Evolutionary conservation across 2,113 vertebrate species (phyloP).

Genomic region (Gambusia holbrooki): DNA sequence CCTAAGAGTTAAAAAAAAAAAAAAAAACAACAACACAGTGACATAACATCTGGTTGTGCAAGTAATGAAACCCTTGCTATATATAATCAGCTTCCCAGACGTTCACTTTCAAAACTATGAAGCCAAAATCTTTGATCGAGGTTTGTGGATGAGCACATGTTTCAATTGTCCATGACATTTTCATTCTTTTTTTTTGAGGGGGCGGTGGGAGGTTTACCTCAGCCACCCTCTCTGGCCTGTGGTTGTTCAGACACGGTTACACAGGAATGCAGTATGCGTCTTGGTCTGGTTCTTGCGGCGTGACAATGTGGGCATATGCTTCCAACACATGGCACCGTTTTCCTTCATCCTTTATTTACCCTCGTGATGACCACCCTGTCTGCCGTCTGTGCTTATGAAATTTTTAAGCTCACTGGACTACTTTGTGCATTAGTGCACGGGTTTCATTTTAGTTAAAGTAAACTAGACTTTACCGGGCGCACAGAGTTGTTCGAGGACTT

Average conservation of each 20-base stretch:
- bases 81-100: background rate
- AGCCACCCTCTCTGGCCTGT: background rate
- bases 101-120: background rate
- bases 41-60: background rate
- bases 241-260: constrained; percentile 21
- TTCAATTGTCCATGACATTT: constrained; percentile 7
- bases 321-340: constrained; percentile 46
- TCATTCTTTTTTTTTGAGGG: background rate
- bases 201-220: too few relatives aligned
- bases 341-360: constrained; percentile 48
- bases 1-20: too few relatives aligned
- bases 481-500: background rate
- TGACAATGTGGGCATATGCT: constrained; percentile 36
- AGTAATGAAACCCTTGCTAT: background rate
- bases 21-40: background rate
- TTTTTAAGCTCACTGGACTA: constrained; percentile 17
- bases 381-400: constrained; percentile 29
- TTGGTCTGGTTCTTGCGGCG: constrained; percentile 10
- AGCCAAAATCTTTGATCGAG: constrained; percentile 2
- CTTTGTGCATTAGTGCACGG: background rate
- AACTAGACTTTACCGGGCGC: background rate
- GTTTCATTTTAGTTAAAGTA: background rate
- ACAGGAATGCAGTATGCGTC: constrained; percentile 21
- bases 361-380: constrained; percentile 25
- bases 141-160: constrained; percentile 14